Base-by-base conservation (phyloP, 2,888 invertebrate species). In the Calliopum simillimum region DNA sequence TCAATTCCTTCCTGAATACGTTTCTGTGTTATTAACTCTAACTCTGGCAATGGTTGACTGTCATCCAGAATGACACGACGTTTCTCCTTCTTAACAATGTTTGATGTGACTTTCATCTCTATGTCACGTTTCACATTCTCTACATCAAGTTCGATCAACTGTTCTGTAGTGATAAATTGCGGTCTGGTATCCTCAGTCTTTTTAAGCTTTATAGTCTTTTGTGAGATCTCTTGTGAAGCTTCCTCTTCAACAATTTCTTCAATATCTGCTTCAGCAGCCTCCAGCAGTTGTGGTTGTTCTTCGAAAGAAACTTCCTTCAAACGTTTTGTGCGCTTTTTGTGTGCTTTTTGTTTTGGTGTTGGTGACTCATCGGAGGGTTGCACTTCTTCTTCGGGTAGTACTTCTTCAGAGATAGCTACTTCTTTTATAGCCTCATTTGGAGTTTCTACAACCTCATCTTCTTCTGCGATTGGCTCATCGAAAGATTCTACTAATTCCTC, bases 21-120 rank as follows among this genome's bases (percentile, higher is more conserved):
- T 79, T 89, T 89, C 78, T 89, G 88, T 19, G 89, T 88, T 63
- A 90, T 88, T 25, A 90, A 87, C 82, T 90, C 90, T 23, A 90
- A 79, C 77, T 90, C 90, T 8, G 88, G 89, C 58, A 90, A 78
- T 8, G 89, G 89, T 74, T 87, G 88, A 73, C 88, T 88, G 62
- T 89, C 88, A 72, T 88, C 88, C 72, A 88, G 86, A 21, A 87
- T 79, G 25, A 88, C 81, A 6, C 87, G 83, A 33, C 87, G 86
- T 69, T 86, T 86, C 73, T 86, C 84, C 70, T 86, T 86, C 71
- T 86, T 87, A 49, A 86, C 84, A 67, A 87, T 86, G 77, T 88
- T 88, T 0, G 89, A 89, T 44, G 86, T 83, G 56, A 88, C 79
- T 76, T 88, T 89, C 75, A 90, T 87, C 75, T 88, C 88, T 73